Conservation (phyloP, 2,888 invertebrate species). For the Drosophila infuscata region DNA sequence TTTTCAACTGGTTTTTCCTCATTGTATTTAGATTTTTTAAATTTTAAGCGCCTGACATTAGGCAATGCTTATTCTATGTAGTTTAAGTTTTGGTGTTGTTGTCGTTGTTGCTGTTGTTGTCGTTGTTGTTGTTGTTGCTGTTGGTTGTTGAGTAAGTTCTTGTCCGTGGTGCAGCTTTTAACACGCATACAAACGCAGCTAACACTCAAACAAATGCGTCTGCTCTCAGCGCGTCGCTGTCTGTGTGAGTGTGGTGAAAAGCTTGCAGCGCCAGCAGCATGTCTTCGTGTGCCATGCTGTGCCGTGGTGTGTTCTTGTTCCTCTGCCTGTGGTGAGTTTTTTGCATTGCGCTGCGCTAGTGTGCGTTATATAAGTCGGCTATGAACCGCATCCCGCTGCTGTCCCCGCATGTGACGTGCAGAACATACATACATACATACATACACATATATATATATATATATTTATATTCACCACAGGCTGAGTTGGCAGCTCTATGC, state of each 20-base stretch:
- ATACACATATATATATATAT: too few relatives aligned
- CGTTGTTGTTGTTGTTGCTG: conserved; percentile 6
- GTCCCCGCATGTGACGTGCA: conserved; percentile 30
- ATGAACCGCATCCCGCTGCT: conserved; percentile 52
- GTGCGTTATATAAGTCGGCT: conserved; percentile 73
- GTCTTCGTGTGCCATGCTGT: conserved; percentile 3
- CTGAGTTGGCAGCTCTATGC: conserved; percentile 45
- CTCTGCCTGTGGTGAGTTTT: conserved; percentile 32
- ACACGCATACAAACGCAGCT: conserved; percentile 63
- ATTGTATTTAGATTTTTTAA: neutral
- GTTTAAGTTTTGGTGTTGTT: neutral
- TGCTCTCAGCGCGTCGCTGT: conserved; percentile 2
- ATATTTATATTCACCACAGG: conserved; percentile 38
- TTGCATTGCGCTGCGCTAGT: conserved; percentile 52
- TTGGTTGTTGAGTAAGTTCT: conserved; percentile 36
- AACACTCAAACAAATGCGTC: conserved; percentile 65
- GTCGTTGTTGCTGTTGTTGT: neutral
- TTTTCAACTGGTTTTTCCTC: neutral
- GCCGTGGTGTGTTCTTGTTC: conserved; percentile 14
- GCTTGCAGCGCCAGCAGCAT: conserved; percentile 22
- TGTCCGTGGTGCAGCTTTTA: conserved; percentile 68
- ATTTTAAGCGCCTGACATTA: conserved; percentile 32
- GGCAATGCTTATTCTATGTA: conserved; percentile 46
- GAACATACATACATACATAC: neutral
- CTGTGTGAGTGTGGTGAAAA: conserved; percentile 49